Conservation (phyloP, 2,113 vertebrate genomes). For the Micronycteris hirsuta region DNA sequence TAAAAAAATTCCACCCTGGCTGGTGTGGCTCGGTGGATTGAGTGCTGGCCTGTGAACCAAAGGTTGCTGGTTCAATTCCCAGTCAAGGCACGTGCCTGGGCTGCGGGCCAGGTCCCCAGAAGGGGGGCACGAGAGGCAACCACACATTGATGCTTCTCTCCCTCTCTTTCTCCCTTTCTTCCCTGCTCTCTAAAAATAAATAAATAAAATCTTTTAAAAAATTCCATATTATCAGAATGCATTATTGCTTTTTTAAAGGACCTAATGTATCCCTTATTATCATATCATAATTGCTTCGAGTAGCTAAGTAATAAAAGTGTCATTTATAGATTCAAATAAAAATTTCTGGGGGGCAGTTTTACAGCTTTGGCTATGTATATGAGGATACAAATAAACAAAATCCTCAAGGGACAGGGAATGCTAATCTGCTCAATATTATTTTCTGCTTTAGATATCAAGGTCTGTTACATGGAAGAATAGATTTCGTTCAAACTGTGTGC, state of each 20-base stretch:
- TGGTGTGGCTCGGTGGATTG: too few relatives aligned
- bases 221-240: background rate
- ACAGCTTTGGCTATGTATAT: background rate
- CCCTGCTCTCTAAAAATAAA: too few relatives aligned
- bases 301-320: slow-evolving; percentile 40
- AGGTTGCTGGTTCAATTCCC: too few relatives aligned
- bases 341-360: background rate
- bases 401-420: slow-evolving; percentile 29
- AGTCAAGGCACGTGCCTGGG: too few relatives aligned
- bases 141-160: too few relatives aligned
- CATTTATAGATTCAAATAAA: slow-evolving; percentile 43
- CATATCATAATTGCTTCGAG: slow-evolving; percentile 26
- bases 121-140: too few relatives aligned
- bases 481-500: background rate
- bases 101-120: too few relatives aligned
- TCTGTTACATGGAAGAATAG: background rate
- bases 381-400: slow-evolving; percentile 35
- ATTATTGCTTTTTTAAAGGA: background rate
- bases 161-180: too few relatives aligned
- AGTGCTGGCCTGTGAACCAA: too few relatives aligned
- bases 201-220: background rate
- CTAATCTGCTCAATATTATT: slow-evolving; percentile 21
- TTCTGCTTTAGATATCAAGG: background rate
- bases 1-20: background rate
- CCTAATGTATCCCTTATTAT: slow-evolving; percentile 23